phyloP scores from a whole-genome alignment of 1,140 invertebrate species.

The Elysia chlorotica region DNA sequence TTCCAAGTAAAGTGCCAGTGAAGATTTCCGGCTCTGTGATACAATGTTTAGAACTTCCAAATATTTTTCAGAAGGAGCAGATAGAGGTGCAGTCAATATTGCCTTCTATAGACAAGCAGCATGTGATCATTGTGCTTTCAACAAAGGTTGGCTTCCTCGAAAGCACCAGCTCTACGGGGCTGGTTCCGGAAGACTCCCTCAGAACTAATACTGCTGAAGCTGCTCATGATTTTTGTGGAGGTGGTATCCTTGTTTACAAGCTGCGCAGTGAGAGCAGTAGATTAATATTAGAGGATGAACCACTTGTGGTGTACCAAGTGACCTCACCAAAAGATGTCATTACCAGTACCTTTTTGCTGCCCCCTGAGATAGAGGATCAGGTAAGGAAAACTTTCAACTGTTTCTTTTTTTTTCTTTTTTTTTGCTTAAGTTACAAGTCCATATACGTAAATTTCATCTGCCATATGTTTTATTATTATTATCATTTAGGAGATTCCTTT shows the following conservation, averaged over 20 bases:
- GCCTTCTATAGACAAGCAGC: conserved; percentile 48
- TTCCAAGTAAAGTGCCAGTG: neutral
- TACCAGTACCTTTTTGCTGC: conserved; percentile 42
- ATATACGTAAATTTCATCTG: neutral
- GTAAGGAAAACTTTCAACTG: no score
- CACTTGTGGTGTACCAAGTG: conserved; percentile 35
- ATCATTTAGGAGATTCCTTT: no score
- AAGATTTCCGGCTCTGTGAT: conserved; percentile 40
- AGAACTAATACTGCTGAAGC: neutral
- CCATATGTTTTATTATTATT: neutral
- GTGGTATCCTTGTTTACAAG: conserved; percentile 60
- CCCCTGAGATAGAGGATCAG: conserved; percentile 45
- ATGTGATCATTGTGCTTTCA: conserved; percentile 51
- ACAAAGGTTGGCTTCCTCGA: conserved; percentile 26
- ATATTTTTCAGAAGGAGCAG: conserved; percentile 37
- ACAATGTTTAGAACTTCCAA: conserved; percentile 55
- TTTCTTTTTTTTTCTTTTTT: conserved; percentile 10
- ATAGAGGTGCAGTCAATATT: conserved; percentile 44
- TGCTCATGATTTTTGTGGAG: conserved; percentile 25
- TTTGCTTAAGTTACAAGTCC: no score
- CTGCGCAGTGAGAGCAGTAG: conserved; percentile 42
- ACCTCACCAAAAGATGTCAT: conserved; percentile 35
- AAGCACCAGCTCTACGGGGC: neutral
- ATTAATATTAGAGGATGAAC: conserved; percentile 52
- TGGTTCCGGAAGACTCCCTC: neutral